A percentile compares a stretch with the other conserved stretches of the same genome.
phyloP scores from a whole-genome alignment of 2,888 invertebrate species.

The Tupiocoris notatus region DNA sequence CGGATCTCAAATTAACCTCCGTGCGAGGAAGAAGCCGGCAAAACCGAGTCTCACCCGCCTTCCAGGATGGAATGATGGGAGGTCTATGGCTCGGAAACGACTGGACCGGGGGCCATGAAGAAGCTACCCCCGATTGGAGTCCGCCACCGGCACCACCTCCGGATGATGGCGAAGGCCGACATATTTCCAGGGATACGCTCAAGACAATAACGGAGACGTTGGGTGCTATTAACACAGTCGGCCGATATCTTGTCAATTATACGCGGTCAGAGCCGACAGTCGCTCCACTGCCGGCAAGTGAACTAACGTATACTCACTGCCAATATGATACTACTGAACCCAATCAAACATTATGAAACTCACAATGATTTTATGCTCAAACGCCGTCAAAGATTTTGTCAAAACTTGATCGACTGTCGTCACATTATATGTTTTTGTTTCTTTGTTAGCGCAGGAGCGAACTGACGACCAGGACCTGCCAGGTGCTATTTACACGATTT shows the following conservation, averaged over 20 bases:
- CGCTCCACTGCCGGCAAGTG: constrained; percentile 41
- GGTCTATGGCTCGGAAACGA: constrained; percentile 1
- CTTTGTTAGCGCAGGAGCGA: constrained; percentile 41
- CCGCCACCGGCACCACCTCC: constrained; percentile 8
- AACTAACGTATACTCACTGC: too few species aligned
- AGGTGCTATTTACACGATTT: constrained; percentile 73
- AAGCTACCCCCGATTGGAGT: not conserved
- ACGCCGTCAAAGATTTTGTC: too few species aligned
- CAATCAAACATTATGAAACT: too few species aligned
- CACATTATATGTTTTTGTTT: not conserved
- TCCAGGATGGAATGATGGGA: constrained; percentile 17
- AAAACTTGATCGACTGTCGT: too few species aligned
- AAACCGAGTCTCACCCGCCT: constrained; percentile 38
- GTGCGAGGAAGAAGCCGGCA: constrained; percentile 10
- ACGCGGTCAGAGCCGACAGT: constrained; percentile 57
- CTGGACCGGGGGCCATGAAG: not conserved
- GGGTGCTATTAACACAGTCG: constrained; percentile 82
- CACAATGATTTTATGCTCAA: too few species aligned
- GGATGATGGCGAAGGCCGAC: constrained; percentile 39
- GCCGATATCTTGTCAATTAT: constrained; percentile 80
- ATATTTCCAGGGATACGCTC: constrained; percentile 52
- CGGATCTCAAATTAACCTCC: not conserved
- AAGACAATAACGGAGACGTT: constrained; percentile 62
- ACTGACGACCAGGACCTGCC: constrained; percentile 61
- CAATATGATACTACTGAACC: too few species aligned